A percentile compares a stretch with the other conserved stretches of the same genome.
Evolutionary conservation across 2,797 vertebrate genomes (phyloP).

Genomic region (Pseudochromis fuscus): DNA sequence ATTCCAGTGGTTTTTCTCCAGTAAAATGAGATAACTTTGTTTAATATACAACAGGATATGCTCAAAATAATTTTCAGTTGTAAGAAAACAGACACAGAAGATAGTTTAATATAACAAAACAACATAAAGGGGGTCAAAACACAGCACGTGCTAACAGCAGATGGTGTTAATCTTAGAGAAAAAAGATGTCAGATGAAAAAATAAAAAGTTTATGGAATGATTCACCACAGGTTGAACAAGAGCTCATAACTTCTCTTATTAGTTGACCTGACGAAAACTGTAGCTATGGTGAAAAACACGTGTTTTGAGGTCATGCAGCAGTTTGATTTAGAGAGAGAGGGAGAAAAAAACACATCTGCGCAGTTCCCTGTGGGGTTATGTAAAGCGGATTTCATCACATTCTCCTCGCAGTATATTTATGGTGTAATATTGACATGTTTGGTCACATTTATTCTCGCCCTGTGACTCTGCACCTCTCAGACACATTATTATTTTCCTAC

Average conservation of each 20-base stretch:
- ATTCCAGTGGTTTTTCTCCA: constrained; percentile 18
- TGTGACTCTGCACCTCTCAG: background rate
- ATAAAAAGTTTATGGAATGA: constrained; percentile 1
- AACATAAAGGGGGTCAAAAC: constrained; percentile 34
- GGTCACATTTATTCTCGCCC: background rate
- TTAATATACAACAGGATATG: background rate
- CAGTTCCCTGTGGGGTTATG: constrained; percentile 17
- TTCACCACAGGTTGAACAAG: constrained; percentile 34
- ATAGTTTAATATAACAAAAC: constrained; percentile 14
- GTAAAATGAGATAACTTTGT: background rate
- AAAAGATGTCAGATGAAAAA: constrained; percentile 26
- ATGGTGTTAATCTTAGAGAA: constrained; percentile 57
- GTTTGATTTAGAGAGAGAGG: constrained; percentile 6
- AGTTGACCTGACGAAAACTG: constrained; percentile 39
- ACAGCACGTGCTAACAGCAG: constrained; percentile 26
- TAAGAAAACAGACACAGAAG: background rate
- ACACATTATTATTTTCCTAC: background rate
- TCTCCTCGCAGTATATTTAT: constrained; percentile 19
- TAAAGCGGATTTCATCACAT: constrained; percentile 32
- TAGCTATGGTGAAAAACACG: constrained; percentile 3
- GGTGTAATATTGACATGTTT: constrained; percentile 5
- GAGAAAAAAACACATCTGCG: background rate
- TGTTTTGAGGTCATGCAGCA: constrained; percentile 4
- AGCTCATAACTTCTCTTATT: constrained; percentile 40
- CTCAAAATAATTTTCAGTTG: background rate